A percentile compares a stretch with the other conserved stretches of the same genome.
Evolutionary conservation across 1,140 invertebrate species (phyloP).

Genomic region (Ditylenchus dipsaci): DNA sequence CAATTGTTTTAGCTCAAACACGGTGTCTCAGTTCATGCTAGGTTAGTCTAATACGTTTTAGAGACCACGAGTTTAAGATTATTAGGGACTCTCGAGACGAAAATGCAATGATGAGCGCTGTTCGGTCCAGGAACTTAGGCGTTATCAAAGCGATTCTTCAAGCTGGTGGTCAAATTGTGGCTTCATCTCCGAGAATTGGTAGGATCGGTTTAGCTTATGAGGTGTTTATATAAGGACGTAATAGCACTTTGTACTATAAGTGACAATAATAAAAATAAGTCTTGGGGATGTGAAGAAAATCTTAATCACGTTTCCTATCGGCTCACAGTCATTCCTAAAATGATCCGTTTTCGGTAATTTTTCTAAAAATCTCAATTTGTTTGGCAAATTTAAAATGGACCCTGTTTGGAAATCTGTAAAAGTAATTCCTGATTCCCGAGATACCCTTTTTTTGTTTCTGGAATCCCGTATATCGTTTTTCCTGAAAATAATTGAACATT

Average conservation of each 20-base stretch:
- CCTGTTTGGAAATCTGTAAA: too few species aligned
- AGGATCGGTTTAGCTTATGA: not conserved
- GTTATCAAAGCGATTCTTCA: conserved; percentile 42
- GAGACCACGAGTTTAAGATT: not conserved
- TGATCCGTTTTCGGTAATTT: too few species aligned
- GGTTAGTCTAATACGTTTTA: conserved; percentile 23
- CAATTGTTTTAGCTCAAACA: conserved; percentile 64
- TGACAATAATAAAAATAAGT: too few species aligned
- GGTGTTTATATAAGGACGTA: not conserved
- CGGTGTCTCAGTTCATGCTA: conserved; percentile 75
- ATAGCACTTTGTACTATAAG: not conserved
- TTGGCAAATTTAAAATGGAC: too few species aligned
- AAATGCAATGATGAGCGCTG: conserved; percentile 49
- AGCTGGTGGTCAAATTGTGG: conserved; percentile 48
- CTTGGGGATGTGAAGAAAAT: too few species aligned
- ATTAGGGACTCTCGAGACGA: conserved; percentile 50
- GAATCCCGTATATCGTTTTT: too few species aligned
- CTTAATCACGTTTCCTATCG: too few species aligned
- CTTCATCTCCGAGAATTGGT: conserved; percentile 39
- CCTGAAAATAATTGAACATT: too few species aligned
- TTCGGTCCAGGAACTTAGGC: conserved; percentile 45
- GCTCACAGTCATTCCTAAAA: too few species aligned
- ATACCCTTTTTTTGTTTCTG: too few species aligned
- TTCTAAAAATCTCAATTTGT: too few species aligned
- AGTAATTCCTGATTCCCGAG: too few species aligned